phyloP scores from a whole-genome alignment of 2,797 vertebrate genomes.

The Paramormyrops hopkinsi region DNA sequence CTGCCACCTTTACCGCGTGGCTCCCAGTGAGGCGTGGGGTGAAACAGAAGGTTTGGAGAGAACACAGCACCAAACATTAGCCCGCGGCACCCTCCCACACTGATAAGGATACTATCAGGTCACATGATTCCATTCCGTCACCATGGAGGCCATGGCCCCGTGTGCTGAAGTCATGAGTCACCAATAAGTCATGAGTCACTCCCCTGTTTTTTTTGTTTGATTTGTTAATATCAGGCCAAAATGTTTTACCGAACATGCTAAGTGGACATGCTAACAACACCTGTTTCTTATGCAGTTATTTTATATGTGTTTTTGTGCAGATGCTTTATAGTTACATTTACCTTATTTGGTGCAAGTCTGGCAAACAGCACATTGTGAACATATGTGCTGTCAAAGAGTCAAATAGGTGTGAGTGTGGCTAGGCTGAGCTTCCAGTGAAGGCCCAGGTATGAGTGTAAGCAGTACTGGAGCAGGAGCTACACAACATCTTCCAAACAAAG shows the following conservation, averaged over 20 bases:
- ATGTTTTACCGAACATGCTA: background rate
- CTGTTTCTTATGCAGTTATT: background rate
- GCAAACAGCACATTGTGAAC: background rate
- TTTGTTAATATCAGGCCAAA: background rate
- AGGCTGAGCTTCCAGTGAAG: background rate
- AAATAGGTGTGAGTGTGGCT: background rate
- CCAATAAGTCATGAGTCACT: background rate
- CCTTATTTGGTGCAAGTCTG: background rate
- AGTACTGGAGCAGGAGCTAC: background rate
- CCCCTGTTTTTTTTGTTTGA: background rate
- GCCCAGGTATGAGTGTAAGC: background rate
- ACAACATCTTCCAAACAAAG: background rate
- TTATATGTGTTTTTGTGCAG: background rate
- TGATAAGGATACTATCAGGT: slow-evolving; percentile 29
- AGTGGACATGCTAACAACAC: background rate
- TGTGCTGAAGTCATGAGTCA: background rate
- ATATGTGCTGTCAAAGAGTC: background rate
- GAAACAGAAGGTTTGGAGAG: slow-evolving; percentile 4
- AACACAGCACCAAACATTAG: slow-evolving; percentile 30
- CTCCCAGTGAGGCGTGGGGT: slow-evolving; percentile 25
- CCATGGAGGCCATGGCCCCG: background rate
- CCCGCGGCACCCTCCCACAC: slow-evolving; percentile 18
- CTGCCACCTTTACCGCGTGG: slow-evolving; percentile 27
- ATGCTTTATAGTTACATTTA: background rate
- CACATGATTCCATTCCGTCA: background rate